A percentile compares a stretch with the other conserved stretches of the same genome.
phyloP scores from a whole-genome alignment of 2,113 vertebrate genomes.

The Bufo bufo region DNA sequence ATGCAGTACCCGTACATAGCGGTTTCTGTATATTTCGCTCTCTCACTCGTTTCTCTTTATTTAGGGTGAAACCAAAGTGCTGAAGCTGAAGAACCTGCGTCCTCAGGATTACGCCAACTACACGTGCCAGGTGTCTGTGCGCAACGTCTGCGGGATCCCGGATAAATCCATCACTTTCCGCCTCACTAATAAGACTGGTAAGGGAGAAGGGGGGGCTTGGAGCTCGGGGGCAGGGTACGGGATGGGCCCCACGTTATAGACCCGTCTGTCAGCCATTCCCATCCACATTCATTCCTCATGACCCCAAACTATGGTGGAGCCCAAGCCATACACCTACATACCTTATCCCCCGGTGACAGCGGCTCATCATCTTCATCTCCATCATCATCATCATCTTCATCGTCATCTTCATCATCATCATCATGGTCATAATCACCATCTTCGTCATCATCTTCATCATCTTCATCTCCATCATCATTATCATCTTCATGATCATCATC shows the following conservation, averaged over 20 bases:
- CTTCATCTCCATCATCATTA: too few relatives aligned
- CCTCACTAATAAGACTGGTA: slow-evolving; percentile 94
- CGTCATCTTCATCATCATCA: too few relatives aligned
- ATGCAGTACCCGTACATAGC: too few relatives aligned
- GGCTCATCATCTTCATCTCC: too few relatives aligned
- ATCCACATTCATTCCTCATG: neutral
- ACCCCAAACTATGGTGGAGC: neutral
- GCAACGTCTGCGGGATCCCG: slow-evolving; percentile 93
- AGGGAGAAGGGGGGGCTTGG: slow-evolving; percentile 39
- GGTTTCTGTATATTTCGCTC: neutral
- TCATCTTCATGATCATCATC: too few relatives aligned
- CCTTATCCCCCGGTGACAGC: too few relatives aligned
- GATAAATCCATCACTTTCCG: slow-evolving; percentile 91
- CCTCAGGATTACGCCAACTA: slow-evolving; percentile 95
- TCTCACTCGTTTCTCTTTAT: neutral
- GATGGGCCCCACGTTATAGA: too few relatives aligned
- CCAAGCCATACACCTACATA: too few relatives aligned
- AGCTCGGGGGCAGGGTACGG: too few relatives aligned
- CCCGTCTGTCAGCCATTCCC: neutral
- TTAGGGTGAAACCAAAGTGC: slow-evolving; percentile 96
- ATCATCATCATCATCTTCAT: too few relatives aligned
- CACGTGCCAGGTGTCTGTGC: slow-evolving; percentile 94
- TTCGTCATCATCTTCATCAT: too few relatives aligned
- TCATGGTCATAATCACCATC: too few relatives aligned
- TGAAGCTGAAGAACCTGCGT: slow-evolving; percentile 95